Conservation (phyloP, 2,113 vertebrate species). For the Eudyptes chrysolophus region DNA sequence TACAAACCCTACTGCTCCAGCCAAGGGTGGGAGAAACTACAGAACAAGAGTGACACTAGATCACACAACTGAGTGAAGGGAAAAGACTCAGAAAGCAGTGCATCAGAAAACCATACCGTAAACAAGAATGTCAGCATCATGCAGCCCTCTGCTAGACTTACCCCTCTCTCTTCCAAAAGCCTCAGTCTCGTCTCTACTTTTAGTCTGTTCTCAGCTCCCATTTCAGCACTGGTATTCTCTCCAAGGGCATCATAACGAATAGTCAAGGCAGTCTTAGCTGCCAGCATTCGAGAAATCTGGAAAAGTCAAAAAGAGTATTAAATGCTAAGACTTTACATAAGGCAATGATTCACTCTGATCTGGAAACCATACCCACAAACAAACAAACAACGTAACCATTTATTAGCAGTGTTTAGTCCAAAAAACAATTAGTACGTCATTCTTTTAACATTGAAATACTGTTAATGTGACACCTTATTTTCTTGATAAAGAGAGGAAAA, state of each 20-base stretch:
- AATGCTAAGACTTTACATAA: not conserved
- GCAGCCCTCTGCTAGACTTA: constrained; percentile 61
- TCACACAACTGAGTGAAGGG: not conserved
- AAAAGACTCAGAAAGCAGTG: not conserved
- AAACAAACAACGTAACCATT: not conserved
- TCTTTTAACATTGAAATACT: not conserved
- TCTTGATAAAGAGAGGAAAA: not conserved
- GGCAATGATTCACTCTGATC: not conserved
- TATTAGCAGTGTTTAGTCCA: not conserved
- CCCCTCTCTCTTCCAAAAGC: constrained; percentile 91
- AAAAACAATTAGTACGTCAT: not conserved
- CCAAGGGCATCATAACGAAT: constrained; percentile 96
- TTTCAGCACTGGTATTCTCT: constrained; percentile 89
- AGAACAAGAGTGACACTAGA: not conserved
- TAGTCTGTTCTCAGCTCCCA: constrained; percentile 92
- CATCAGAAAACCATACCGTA: not conserved
- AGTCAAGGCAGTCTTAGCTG: constrained; percentile 91
- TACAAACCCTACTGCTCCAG: not conserved
- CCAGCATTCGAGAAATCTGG: constrained; percentile 95
- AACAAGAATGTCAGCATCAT: not conserved
- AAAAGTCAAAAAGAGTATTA: not conserved
- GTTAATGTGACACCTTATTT: not conserved
- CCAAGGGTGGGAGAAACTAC: not conserved
- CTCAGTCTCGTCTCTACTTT: constrained; percentile 91
- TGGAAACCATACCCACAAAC: not conserved